Evolutionary conservation across 2,113 vertebrate species (phyloP), one percentile per base, ranked within the genome.

Genomic region (Pipa parva): DNA sequence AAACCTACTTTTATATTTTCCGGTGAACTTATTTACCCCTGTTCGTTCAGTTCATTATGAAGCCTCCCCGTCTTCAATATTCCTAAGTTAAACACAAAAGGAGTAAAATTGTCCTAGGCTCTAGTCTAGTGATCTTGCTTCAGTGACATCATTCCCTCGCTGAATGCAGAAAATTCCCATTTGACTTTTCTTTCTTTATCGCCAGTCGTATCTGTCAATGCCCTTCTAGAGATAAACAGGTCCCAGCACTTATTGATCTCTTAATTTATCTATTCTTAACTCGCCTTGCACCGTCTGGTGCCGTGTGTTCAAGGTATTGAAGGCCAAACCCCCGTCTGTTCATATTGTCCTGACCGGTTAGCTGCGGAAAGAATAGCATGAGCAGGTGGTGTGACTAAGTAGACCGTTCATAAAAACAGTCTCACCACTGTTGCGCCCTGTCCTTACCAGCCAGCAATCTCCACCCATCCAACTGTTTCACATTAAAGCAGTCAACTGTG

Each of bases 321-420:
- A 76, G n/a, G 75, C 79, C 75, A 65, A 82, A 75, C 81, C 80
- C 81, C 91, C 87, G 91, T 94, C 91, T 94, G 93, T 90, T 91
- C 77, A 85, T 80, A 82, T 81, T 91, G 90, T 91, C 91, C 87
- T 78, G 85, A 84, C 81, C 83, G 82, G 86, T 86, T 89, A 87
- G 81, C 84, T 81, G 79, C 76, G 80, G 89, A 81, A 91, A 94
- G 92, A 95, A 95, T 92, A 89, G 88, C 81, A 89, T 86, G 89
- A 92, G 96, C 96, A 98, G 96, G 94, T 99, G 96, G 95, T 97
- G 93, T 95, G 93, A 94, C 94, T 95, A 92, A 97, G 93, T 87
- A 81, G 87, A 83, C 88, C 88, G 89, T 87, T 74, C 42, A 81
- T 84, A 90, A 87, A n/a, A 93, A 92, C 89, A 91, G 86, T 85